These are phyloP conservation scores for Sarcophaga caerulescens DNA, from an alignment of 2,888 invertebrate species.

Conservation along the genomic window DNA sequence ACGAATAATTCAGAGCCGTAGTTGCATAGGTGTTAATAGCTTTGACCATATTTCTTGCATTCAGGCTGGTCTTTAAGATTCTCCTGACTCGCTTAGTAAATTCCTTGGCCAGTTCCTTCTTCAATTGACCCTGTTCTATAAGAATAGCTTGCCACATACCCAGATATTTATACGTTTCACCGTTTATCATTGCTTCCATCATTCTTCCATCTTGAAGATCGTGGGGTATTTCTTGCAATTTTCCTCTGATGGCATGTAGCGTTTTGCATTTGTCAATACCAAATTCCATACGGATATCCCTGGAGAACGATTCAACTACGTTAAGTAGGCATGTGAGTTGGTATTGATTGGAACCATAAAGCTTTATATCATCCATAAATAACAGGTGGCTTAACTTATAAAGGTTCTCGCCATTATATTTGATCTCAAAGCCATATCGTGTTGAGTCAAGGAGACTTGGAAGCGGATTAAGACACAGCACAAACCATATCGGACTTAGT, in stretches of 20 bases:
- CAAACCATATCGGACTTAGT: slow-evolving; percentile 31
- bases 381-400: slow-evolving; percentile 7
- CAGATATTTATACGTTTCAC: not conserved
- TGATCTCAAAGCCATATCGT: slow-evolving; percentile 1
- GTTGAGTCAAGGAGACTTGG: not conserved
- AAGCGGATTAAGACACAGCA: slow-evolving; percentile 10
- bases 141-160: not conserved
- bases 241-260: no score
- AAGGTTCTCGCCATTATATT: not conserved
- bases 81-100: not conserved
- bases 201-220: no score
- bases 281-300: slow-evolving; percentile 42
- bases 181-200: not conserved
- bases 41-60: no score
- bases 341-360: not conserved
- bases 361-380: slow-evolving; percentile 33
- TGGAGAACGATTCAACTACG: not conserved
- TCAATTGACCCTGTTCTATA: not conserved
- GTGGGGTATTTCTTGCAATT: no score
- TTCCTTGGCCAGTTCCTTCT: not conserved
- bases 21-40: no score
- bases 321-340: slow-evolving; percentile 14
- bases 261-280: no score
- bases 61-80: no score
- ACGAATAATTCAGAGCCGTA: no score